These are phyloP conservation scores for Hozukius guyotensis DNA, from an alignment of 2,797 vertebrate species.

Conservation along the genomic window DNA sequence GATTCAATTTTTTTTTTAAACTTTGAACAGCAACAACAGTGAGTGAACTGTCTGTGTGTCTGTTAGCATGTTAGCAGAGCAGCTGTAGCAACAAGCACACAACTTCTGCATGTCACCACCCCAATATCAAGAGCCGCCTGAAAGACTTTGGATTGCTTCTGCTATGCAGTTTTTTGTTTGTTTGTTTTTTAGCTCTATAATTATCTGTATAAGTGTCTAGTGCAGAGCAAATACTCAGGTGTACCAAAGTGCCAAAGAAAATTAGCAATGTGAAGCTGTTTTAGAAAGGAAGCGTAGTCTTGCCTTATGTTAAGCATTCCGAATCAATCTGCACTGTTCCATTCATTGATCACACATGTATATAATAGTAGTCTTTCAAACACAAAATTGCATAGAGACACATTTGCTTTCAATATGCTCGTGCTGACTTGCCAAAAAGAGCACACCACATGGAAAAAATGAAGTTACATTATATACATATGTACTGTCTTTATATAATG, in stretches of 20 bases:
- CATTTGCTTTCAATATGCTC: background rate
- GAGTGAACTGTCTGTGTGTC: background rate
- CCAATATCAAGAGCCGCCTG: accelerated
- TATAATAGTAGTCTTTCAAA: background rate
- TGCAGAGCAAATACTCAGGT: background rate
- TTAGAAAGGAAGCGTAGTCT: background rate
- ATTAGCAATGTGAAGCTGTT: background rate
- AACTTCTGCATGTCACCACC: background rate
- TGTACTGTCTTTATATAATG: background rate
- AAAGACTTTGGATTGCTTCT: background rate
- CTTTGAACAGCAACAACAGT: background rate
- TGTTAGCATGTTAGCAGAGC: background rate
- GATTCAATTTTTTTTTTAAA: accelerated
- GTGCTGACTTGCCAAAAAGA: background rate
- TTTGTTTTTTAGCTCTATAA: too few relatives aligned
- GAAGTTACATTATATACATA: background rate
- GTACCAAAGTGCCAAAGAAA: background rate
- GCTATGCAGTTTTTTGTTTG: background rate
- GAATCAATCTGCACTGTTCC: background rate
- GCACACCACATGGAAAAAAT: background rate
- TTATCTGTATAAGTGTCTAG: too few relatives aligned
- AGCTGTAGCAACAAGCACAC: background rate
- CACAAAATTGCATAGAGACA: background rate
- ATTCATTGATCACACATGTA: background rate
- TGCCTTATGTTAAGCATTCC: background rate